Evolutionary conservation across 2,797 vertebrate genomes (phyloP), one percentile per base, ranked within the genome.

Genomic region (Lepidocolaptes lacrymiger): DNA sequence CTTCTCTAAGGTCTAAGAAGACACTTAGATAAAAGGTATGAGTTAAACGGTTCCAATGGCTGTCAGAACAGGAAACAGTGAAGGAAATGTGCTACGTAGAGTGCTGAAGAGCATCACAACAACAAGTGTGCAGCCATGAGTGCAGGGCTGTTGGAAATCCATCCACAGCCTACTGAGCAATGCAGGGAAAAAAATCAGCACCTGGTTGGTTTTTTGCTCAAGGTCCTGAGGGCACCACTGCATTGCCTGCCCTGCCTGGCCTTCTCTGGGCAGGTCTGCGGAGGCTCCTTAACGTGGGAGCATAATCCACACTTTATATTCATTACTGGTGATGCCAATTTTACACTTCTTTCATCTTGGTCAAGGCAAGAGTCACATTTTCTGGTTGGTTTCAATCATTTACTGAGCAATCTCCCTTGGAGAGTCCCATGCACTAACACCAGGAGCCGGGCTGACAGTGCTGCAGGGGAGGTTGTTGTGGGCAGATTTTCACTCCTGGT

Each of bases 151-250:
- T 20, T 54, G 76, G 56, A 37, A 51, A 39, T 14, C 6, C 36
- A 23, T 54, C 43, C 1, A 1, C 73, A 69, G 58, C 24, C 22
- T 32, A 26, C 3, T 5, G 24, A 56, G 32, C 48, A 55, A 4
- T 6, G 22, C 28, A 37, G 32, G 44, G 64, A 77, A 34, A 8
- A 4, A 11, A 22, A 48, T 1, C 0, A 3, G 24, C 36, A 44
- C 27, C 48, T 18, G 11, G 7, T 14, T 34, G 46, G 28, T 27
- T 63, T 44, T n/a, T 30, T 46, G n/a, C 59, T 92, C 30, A 34
- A 14, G 4, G 3, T 68, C 46, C 41, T 44, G 52, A 54, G 18
- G 46, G 6, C 26, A 71, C 10, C 0, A 0, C 32, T 0, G 0
- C 2, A 0, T 41, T 55, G 9, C 39, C 43, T 44, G 12, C 46